Evolutionary conservation across 2,888 invertebrate genomes (phyloP).

Genomic region (Leptopilina syphax): DNA sequence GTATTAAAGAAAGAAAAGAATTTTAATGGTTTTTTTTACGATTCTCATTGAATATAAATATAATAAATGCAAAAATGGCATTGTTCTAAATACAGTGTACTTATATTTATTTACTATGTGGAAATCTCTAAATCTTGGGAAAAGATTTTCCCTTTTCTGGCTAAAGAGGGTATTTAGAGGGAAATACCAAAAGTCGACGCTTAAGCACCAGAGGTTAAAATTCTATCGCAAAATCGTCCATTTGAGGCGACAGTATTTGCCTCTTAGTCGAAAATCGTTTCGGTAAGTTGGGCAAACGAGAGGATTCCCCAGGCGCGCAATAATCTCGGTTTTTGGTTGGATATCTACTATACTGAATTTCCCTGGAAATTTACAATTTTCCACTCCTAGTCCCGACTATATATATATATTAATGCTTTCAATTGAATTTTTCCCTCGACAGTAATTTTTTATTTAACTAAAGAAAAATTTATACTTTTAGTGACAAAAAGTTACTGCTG

Average conservation of each 20-base stretch:
- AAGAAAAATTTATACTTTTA: too few relatives aligned
- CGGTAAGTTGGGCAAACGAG: conserved; percentile 26
- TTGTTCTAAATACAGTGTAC: neutral
- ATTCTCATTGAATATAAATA: too few relatives aligned
- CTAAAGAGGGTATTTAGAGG: conserved; percentile 9
- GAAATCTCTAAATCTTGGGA: neutral
- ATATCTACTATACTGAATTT: conserved; percentile 14
- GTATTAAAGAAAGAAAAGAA: too few relatives aligned
- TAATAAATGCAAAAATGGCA: too few relatives aligned
- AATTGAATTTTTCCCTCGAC: conserved; percentile 19
- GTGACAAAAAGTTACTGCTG: too few relatives aligned
- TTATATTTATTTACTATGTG: neutral
- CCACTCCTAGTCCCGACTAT: neutral
- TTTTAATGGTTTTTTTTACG: too few relatives aligned
- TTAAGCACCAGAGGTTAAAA: conserved; percentile 27
- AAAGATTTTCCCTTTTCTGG: neutral
- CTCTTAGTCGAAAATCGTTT: conserved; percentile 34
- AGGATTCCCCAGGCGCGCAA: conserved; percentile 29
- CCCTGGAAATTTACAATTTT: conserved; percentile 25
- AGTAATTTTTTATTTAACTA: too few relatives aligned
- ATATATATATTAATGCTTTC: neutral
- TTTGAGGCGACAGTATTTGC: conserved; percentile 28
- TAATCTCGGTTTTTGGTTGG: conserved; percentile 12
- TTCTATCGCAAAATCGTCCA: conserved; percentile 27
- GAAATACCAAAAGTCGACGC: conserved; percentile 16